Evolutionary conservation across 2,888 invertebrate species (phyloP), one percentile per base, ranked within the genome.

Genomic region (Tenthredo livida): DNA sequence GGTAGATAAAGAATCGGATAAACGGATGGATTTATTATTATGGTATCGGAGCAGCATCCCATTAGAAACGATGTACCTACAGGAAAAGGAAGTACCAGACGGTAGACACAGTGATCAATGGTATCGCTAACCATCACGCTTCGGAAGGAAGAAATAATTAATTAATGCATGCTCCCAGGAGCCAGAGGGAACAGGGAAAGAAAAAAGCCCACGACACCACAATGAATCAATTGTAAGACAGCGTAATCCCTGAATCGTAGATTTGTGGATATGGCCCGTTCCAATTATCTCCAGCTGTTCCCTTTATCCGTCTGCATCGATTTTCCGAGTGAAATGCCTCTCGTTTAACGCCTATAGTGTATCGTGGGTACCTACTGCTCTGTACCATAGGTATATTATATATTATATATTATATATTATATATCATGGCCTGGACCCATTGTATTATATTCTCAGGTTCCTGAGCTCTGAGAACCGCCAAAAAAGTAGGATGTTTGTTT

Each of bases 181-280:
- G 50, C 67, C 29, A 50, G 17, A 77, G 15, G 50, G 15, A 82
- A 73, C 84, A 70, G 15, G 29, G 6, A 82, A 67, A 84, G 70
- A 85, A 85, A 85, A 65, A 86, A 78, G 75, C 61, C 37, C 54
- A 84, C 85, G 80, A 84, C 84, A 58, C 33, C 9, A n/a, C 65
- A 40, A 65, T 70, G 40, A 82, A 85, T 85, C 15, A 75, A 25
- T 40, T 50, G 43, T 47, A 25, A 85, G 75, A 82, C 54, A 21
- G 67, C n/a, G 67, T 54, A 50, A 37, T 54, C 47, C 50, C n/a
- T 50, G 50, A 86, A 77, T 77, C 33, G 77, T 77, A 77, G 77
- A 77, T 77, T 29, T 50, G 50, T 77, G 50, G 77, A 77, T 77
- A 50, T 25, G 54, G 29, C n/a, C 54, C n/a, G 29, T 77, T 77